Evolutionary conservation across 1,140 invertebrate genomes (phyloP), one percentile per base, ranked within the genome.

Genomic region (Hydropsyche tenuis): DNA sequence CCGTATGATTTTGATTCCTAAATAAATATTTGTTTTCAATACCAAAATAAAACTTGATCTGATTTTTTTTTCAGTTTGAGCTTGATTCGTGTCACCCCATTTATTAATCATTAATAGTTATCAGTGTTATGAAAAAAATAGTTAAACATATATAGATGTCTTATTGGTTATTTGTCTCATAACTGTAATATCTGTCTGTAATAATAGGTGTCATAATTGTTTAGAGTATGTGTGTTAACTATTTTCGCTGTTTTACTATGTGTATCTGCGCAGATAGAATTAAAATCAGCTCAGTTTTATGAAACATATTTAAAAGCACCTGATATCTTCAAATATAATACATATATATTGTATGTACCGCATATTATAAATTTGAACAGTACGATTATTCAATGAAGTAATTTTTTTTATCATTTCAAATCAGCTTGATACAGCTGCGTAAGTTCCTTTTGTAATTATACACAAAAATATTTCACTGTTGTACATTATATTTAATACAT

Each of bases 161-260:
- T 9, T 70, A 56, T 42, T 22, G 18, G 27, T 70, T 56, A 70
- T 6, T 56, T 46, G 30, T 37, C 30, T 56, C 68, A 48, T 56
- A 60, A 70, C 16, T 37, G 68, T 70, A 70, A 51, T 70, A 70
- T 70, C 48, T 70, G 51, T 70, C 68, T 70, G 37, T 56, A 68
- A 53, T 56, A 70, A 70, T 70, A 70, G 48, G 30, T 70, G 68
- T 70, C 68, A 70, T 70, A 70, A 70, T 70, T 70, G 68, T 70
- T 70, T 70, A 70, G 68, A 51, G 18, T 70, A 48, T 56, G 68
- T 70, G 68, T 70, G 68, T 56, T 56, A 42, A 56, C 20, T 30
- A 70, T 37, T 69, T 25, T 70, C 68, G 25, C 46, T 69, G 23
- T 69, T 12, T 37, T 37, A 37, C 9, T 37, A 4, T 23, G 4